Evolutionary conservation across 2,888 invertebrate species (phyloP), one percentile per base, ranked within the genome.

Genomic region (Gymnosoma rotundatum): DNA sequence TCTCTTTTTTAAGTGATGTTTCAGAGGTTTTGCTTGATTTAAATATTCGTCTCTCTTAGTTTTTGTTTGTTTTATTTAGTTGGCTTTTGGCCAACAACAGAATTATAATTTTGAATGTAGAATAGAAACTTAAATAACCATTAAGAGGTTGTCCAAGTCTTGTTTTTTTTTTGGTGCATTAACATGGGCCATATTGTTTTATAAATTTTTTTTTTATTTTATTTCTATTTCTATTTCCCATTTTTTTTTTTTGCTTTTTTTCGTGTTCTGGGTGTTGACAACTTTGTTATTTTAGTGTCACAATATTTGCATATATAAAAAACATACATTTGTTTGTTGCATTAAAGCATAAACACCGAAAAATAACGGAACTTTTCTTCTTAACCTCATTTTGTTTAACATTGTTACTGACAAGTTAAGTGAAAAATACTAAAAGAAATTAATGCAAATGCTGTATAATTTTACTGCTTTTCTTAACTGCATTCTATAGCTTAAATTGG

Each of bases 81-180:
- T 82, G 82, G 82, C 76, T 64, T 70, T 58, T 78, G 72, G 70
- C 72, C 82, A 72, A 81, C 14, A 70, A 66, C 12, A 42, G 48
- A 54, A 76, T 76, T 76, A 76, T 73, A 76, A 72, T 80, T 76
- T 73, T 70, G 36, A 50, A 58, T 72, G 64, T 64, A 56, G 48
- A 58, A 63, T 56, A 75, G 56, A 75, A 84, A 80, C 83, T 80
- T 78, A 84, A 84, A 84, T 80, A 69, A 83, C 83, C 78, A 80
- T 84, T 78, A 72, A 72, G 72, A 67, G 69, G 67, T 60, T 78
- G 72, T 82, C 66, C 18, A 76, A 61, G 72, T 67, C 25, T 16
- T 20, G 58, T 66, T 66, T 56, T 72, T 38, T 32, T 5, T 32
- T 32, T 32, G 8, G 3, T 32, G 6, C 7, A 18, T 67, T 78